phyloP scores from a whole-genome alignment of 2,888 invertebrate species.

The Brachypterus glaber region DNA sequence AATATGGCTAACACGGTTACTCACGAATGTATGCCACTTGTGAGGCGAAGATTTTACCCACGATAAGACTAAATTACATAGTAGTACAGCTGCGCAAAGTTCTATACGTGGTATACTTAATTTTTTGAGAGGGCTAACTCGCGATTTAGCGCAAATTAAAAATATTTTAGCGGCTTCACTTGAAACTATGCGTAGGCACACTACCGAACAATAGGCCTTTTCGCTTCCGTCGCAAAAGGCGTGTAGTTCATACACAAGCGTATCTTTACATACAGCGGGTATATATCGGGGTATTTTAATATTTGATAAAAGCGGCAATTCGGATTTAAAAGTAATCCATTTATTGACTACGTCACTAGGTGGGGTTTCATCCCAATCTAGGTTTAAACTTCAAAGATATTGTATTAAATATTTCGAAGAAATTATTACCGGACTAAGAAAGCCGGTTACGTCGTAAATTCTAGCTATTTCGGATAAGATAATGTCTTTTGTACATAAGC shows the following conservation, averaged over 20 bases:
- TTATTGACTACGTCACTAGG: conserved; percentile 3
- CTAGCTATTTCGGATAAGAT: conserved; percentile 9
- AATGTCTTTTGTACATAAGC: conserved; percentile 7
- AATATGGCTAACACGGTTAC: conserved; percentile 12
- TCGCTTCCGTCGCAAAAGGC: conserved; percentile 13
- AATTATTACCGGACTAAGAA: conserved; percentile 1
- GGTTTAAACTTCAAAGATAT: conserved; percentile 3
- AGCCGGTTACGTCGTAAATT: conserved; percentile 9
- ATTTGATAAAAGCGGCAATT: conserved; percentile 9
- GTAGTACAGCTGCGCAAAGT: conserved; percentile 15
- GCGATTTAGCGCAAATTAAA: conserved; percentile 13
- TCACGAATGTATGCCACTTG: conserved; percentile 12
- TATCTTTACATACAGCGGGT: conserved; percentile 1
- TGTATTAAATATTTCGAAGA: conserved; percentile 6
- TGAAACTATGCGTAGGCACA: conserved; percentile 14
- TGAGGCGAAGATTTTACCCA: conserved; percentile 14
- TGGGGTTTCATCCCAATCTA: conserved; percentile 7
- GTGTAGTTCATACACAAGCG: conserved; percentile 5
- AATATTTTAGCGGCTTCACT: conserved; percentile 1
- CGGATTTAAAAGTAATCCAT: conserved; percentile 6
- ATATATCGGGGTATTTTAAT: conserved; percentile 10
- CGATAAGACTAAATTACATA: conserved; percentile 14
- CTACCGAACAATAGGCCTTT: conserved; percentile 11
- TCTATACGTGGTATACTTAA: conserved; percentile 17
- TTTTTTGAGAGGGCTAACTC: no score